Evolutionary conservation across 2,113 vertebrate genomes (phyloP), one percentile per base, ranked within the genome.

Genomic region (Varanus salvator): DNA sequence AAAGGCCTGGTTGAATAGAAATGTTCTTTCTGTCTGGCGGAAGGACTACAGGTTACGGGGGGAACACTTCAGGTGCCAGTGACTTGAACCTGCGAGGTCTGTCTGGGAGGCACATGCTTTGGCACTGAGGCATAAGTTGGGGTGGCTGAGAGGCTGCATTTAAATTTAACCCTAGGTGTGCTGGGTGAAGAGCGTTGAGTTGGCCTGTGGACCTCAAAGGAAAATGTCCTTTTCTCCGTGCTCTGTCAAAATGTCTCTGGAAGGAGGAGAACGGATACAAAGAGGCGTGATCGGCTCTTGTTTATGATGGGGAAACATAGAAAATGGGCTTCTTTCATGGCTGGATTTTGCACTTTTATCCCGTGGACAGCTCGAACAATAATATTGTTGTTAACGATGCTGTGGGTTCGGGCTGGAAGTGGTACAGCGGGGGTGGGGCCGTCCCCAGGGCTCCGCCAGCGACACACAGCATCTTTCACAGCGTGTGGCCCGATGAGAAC

Each of bases 321-420:
- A 87, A 60, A 85, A 60, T 9, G 7, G 89, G 2, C 31, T 21
- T 0, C 64, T 66, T 0, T 14, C 34, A 0, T 38, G 57, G 19
- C 80, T 23, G 0, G 0, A 57, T 76, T 4, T 29, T 44, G 17
- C 31, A 74, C 88, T 14, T 74, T 23, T 21, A 15, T 60, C 38
- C 27, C 17, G 4, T 2, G 3, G 44, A 68, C 11, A 21, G 31
- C 85, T 38, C 9, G 12, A 75, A 29, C 31, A 3, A 38, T 1
- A 0, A 11, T 0, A 0, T 8, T 52, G 68, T 66, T 86, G 87
- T 19, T 0, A 0, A 3, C 4, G 15, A 0, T 0, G 25, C 86
- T 25, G 25, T 34, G 50, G 8, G 34, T 1, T 21, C 21, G 27
- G 19, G 6, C 76, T 29, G 87, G 83, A 86, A n/a, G 3, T 25